A percentile compares a stretch with the other conserved stretches of the same genome.
These are phyloP conservation scores for Micronycteris hirsuta DNA, from an alignment of 2,113 vertebrate genomes.

Conservation along the genomic window DNA sequence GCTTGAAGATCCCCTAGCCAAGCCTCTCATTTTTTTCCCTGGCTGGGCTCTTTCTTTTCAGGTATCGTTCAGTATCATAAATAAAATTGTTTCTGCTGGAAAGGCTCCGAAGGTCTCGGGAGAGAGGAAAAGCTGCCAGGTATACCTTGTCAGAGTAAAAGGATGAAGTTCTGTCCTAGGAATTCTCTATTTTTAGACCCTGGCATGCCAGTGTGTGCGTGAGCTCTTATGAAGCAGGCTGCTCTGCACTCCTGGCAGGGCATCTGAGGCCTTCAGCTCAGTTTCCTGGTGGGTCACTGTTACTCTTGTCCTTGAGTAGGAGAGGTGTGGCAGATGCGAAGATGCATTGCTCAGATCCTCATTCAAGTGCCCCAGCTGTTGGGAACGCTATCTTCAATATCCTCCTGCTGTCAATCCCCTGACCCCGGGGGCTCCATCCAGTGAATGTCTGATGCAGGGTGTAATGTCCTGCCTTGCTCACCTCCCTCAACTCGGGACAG, in stretches of 20 bases:
- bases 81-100: constrained; percentile 59
- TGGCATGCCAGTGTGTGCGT: no score
- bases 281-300: not conserved
- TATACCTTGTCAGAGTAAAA: constrained; percentile 30
- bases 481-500: rapidly evolving
- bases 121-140: constrained; percentile 35
- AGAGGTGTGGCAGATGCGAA: not conserved
- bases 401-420: not conserved
- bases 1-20: constrained; percentile 1
- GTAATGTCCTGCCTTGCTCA: not conserved
- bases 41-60: constrained; percentile 53
- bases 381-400: not conserved
- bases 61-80: constrained; percentile 37
- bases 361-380: not conserved
- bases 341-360: not conserved
- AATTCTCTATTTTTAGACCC: constrained; percentile 33
- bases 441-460: not conserved
- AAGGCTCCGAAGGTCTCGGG: constrained; percentile 51
- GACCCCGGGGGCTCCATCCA: no score
- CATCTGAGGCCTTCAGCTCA: not conserved
- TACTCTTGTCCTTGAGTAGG: not conserved
- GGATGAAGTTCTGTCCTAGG: not conserved
- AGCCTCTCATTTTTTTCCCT: constrained; percentile 51
- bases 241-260: not conserved
- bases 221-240: not conserved